These are phyloP conservation scores for Idaea aversata DNA, from an alignment of 2,888 invertebrate genomes.

Conservation along the genomic window DNA sequence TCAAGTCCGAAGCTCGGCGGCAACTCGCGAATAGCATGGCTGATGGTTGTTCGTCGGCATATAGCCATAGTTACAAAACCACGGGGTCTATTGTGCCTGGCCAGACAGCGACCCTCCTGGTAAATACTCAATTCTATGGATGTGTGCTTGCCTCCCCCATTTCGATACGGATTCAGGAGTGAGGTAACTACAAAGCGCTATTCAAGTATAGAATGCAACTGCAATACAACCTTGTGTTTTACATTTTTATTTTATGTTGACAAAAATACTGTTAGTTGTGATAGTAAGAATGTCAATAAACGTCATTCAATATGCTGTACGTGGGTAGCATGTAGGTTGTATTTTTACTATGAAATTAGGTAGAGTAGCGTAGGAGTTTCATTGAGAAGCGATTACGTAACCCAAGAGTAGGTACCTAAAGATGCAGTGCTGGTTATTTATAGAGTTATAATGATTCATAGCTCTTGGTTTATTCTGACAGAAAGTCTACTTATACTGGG, in stretches of 20 bases:
- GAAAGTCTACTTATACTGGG: background rate
- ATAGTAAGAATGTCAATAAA: background rate
- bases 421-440: background rate
- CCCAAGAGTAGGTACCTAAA: background rate
- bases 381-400: slow-evolving; percentile 14
- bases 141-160: slow-evolving; percentile 43
- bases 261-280: background rate
- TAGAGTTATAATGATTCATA: background rate
- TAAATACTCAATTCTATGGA: slow-evolving; percentile 46
- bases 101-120: slow-evolving; percentile 71
- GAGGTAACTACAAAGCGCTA: background rate
- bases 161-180: slow-evolving; percentile 4
- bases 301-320: slow-evolving; percentile 4
- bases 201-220: background rate
- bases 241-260: slow-evolving; percentile 11
- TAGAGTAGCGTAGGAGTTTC: slow-evolving; percentile 23
- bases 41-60: slow-evolving; percentile 32
- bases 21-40: slow-evolving; percentile 66
- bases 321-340: slow-evolving; percentile 24
- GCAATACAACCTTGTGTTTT: slow-evolving; percentile 3
- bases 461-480: background rate
- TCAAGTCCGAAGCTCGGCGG: slow-evolving; percentile 69
- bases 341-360: slow-evolving; percentile 25
- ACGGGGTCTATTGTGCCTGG: slow-evolving; percentile 68
- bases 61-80: slow-evolving; percentile 58